Evolutionary conservation across 2,888 invertebrate species (phyloP), one percentile per base, ranked within the genome.

Genomic region (Criorhina ranunculi): DNA sequence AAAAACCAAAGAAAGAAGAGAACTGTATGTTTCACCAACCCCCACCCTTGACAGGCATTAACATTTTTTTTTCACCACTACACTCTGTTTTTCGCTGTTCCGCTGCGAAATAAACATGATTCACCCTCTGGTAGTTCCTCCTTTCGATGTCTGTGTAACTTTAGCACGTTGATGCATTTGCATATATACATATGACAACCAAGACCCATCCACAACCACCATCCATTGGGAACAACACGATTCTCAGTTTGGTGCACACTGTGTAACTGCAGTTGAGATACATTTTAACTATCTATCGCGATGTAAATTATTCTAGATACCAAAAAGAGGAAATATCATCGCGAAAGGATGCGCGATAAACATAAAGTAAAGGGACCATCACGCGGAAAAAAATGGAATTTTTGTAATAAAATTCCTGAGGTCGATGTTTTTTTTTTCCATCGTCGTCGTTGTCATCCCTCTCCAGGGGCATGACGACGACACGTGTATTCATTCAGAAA

Each of bases 271-370:
- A 79, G 78, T 79, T 64, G 83, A 73, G 67, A 83, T 73, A 73
- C 83, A 83, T 69, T 69, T 73, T 62, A 83, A 79, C 73, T 69
- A 64, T 83, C 83, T 75, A 69, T 83, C 83, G 57, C 79, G 73
- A 83, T 83, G 73, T 79, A 73, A 79, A 79, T 83, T 83, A 79
- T 73, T 79, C 57, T 49, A 62, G 79, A 78, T 70, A 60, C 53
- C 24, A 29, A 67, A 66, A 37, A 37, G 44, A 62, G 60, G 72
- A 77, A 66, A 77, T 72, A 70, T 66, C 11, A 60, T 31, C 17
- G 40, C 53, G 37, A 62, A 51, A 75, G 64, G 72, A 75, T 76
- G 31, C 19, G 33, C 11, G 19, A 2, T 11, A 5, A 60, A 15
- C 29, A 46, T 37, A 62, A 70, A 64, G n/a, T n/a, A 49, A 49